A percentile compares a stretch with the other conserved stretches of the same genome.
These are phyloP conservation scores for Tiliqua scincoides DNA, from an alignment of 2,113 vertebrate genomes.

Conservation along the genomic window DNA sequence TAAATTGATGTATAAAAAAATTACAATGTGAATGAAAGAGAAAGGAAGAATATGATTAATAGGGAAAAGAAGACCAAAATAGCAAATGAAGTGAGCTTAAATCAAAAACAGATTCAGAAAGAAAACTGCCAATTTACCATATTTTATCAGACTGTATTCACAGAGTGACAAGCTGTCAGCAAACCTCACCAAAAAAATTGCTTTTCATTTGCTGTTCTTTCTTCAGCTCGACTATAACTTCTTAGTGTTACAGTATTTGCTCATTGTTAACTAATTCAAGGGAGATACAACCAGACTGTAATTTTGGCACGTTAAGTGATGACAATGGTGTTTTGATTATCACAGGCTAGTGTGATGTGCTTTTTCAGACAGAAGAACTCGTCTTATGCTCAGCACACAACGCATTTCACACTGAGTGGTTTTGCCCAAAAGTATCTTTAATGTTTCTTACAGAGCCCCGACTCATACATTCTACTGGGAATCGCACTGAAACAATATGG, in stretches of 20 bases:
- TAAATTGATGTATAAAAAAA: not conserved
- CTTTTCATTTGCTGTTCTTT: not conserved
- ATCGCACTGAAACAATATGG: not conserved
- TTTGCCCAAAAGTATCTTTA: not conserved
- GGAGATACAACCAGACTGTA: not conserved
- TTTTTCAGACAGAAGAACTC: not conserved
- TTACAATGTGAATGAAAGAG: not conserved
- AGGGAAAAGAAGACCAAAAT: not conserved
- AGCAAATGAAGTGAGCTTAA: slow-evolving; percentile 2
- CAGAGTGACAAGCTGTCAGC: not conserved
- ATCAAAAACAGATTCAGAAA: slow-evolving; percentile 12
- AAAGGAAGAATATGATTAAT: not conserved
- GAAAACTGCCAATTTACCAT: slow-evolving; percentile 5
- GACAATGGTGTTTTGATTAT: not conserved
- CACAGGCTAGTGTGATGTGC: not conserved
- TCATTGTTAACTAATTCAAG: not conserved
- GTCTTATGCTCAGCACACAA: too few relatives aligned
- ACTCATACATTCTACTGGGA: not conserved
- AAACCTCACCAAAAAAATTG: not conserved
- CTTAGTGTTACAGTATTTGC: not conserved
- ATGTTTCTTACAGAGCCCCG: not conserved
- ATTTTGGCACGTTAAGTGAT: not conserved
- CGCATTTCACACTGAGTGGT: not conserved
- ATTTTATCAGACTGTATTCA: slow-evolving; percentile 9
- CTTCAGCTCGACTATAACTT: not conserved